Conservation (phyloP, 2,113 vertebrate species). For the Centrocercus urophasianus region DNA sequence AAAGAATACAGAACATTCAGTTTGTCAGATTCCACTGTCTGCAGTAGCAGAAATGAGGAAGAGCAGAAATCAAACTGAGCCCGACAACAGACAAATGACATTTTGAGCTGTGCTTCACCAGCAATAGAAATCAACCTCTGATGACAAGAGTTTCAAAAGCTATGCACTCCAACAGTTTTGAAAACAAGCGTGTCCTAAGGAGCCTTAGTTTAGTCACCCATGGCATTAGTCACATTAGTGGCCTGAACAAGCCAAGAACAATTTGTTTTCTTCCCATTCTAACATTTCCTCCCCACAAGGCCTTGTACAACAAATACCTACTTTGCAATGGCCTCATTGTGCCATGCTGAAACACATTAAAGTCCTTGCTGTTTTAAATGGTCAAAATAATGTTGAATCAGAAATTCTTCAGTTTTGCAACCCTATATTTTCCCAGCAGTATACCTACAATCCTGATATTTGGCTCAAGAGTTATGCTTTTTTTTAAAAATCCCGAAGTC, state of each 20-base stretch:
- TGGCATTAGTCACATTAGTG: neutral
- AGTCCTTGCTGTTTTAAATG: neutral
- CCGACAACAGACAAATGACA: neutral
- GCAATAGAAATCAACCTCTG: neutral
- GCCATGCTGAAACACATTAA: neutral
- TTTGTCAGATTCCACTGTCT: neutral
- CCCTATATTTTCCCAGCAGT: neutral
- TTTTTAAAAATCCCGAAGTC: neutral
- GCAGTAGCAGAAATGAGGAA: neutral
- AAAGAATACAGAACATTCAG: neutral
- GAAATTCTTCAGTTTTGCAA: neutral
- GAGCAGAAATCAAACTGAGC: neutral
- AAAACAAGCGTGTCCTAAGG: neutral
- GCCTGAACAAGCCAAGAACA: neutral
- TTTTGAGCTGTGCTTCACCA: neutral
- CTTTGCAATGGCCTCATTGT: neutral
- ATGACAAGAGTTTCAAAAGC: neutral
- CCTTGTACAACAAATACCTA: neutral
- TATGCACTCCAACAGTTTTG: neutral
- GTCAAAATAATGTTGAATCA: neutral
- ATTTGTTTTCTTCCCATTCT: neutral
- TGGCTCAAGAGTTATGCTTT: neutral
- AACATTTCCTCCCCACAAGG: accelerated
- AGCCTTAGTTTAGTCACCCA: neutral
- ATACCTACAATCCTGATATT: neutral